phyloP scores from a whole-genome alignment of 2,113 vertebrate species.

The Microtus ochrogaster region DNA sequence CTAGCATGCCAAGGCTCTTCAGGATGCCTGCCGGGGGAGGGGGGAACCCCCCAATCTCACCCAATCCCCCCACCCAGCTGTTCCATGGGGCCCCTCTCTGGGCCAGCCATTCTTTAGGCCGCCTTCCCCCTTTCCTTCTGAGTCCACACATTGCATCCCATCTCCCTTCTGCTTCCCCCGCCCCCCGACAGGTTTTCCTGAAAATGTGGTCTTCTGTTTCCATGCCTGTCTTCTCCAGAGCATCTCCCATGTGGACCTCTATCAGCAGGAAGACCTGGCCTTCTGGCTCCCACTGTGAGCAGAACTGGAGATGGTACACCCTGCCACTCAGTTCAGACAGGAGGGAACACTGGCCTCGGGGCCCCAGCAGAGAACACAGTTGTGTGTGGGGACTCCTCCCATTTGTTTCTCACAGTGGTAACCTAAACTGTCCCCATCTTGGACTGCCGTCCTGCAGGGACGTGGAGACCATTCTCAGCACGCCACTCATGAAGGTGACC shows the following conservation, averaged over 20 bases:
- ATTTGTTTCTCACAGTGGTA: not conserved
- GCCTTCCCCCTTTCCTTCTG: not conserved
- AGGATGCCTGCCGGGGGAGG: slow-evolving; percentile 64
- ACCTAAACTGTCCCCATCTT: not conserved
- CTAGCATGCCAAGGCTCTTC: slow-evolving; percentile 47
- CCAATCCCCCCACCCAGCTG: slow-evolving; percentile 7
- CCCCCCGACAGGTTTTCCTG: not conserved
- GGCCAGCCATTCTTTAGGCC: not conserved
- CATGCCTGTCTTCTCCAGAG: not conserved
- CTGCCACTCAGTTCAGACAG: not conserved
- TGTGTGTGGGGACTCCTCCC: not conserved
- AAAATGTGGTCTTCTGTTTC: not conserved
- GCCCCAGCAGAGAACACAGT: not conserved
- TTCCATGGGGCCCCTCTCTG: not conserved
- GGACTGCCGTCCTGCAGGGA: not conserved
- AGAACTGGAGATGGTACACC: not conserved
- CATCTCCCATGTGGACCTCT: not conserved
- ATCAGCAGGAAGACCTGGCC: not conserved
- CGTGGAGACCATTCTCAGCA: not conserved
- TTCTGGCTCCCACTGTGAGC: not conserved
- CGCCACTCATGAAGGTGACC: not conserved
- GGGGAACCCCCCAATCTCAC: slow-evolving; percentile 65
- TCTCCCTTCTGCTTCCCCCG: not conserved
- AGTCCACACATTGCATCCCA: not conserved
- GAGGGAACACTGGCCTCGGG: not conserved